phyloP scores from a whole-genome alignment of 2,113 vertebrate genomes.

The Sitta europaea region DNA sequence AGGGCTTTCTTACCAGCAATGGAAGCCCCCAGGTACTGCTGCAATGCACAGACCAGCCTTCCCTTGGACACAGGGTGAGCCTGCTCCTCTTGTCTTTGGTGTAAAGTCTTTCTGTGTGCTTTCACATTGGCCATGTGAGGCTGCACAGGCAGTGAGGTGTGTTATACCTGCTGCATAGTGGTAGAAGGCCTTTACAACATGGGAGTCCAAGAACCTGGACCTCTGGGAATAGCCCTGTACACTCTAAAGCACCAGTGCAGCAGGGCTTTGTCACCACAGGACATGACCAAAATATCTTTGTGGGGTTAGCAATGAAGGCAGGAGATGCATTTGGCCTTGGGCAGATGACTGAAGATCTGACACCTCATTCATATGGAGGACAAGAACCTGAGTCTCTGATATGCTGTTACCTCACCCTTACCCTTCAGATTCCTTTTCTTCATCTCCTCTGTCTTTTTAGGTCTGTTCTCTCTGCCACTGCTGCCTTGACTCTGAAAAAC shows the following conservation, averaged over 20 bases:
- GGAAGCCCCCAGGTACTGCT: not conserved
- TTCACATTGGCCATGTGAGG: not conserved
- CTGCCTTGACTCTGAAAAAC: not conserved
- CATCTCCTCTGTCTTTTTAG: not conserved
- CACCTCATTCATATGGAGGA: not conserved
- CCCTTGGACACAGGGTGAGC: accelerated
- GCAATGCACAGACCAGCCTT: not conserved
- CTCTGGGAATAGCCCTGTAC: not conserved
- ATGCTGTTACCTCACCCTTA: accelerated
- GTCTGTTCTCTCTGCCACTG: not conserved
- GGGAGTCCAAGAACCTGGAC: not conserved
- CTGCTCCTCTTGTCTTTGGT: not conserved
- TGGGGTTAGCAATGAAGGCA: not conserved
- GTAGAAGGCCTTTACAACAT: not conserved
- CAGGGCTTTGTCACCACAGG: not conserved
- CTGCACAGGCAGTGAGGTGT: not conserved
- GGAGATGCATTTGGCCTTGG: not conserved
- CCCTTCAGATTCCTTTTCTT: not conserved
- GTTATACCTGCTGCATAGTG: not conserved
- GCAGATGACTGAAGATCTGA: not conserved
- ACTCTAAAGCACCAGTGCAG: not conserved
- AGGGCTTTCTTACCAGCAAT: not conserved
- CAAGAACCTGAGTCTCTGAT: not conserved
- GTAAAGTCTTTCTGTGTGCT: not conserved
- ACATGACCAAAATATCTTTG: not conserved